Conservation (phyloP, 1,140 invertebrate genomes). For the Tribolium madens region DNA sequence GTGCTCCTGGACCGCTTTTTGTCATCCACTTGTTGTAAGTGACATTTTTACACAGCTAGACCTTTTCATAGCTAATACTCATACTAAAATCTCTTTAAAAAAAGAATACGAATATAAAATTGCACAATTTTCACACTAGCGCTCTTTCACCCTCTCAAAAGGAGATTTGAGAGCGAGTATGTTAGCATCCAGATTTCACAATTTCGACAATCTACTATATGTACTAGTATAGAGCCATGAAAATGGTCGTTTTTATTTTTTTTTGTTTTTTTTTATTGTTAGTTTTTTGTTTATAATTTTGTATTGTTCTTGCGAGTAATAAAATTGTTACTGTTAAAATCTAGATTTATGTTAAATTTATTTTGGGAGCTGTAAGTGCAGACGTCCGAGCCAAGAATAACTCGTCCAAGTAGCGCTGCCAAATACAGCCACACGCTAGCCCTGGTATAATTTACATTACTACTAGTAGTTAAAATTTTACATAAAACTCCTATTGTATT, state of each 20-base stretch:
- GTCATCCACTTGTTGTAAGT: constrained; percentile 57
- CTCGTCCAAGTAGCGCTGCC: constrained; percentile 53
- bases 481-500: neutral
- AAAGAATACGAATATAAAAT: no score
- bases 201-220: no score
- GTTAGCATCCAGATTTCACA: no score
- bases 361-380: constrained; percentile 55
- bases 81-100: no score
- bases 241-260: no score
- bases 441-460: constrained; percentile 56
- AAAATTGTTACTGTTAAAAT: neutral
- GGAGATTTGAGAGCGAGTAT: no score
- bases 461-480: constrained; percentile 4
- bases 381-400: constrained; percentile 59
- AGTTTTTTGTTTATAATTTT: no score
- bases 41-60: neutral
- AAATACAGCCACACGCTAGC: constrained; percentile 59
- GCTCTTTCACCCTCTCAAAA: no score
- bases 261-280: no score
- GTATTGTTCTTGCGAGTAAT: no score
- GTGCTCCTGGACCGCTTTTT: constrained; percentile 64
- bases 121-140: no score
- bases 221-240: no score
- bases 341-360: constrained; percentile 46
- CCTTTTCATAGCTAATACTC: neutral